Evolutionary conservation across 2,888 invertebrate genomes (phyloP).

Genomic region (Lacanobia wlatinum): DNA sequence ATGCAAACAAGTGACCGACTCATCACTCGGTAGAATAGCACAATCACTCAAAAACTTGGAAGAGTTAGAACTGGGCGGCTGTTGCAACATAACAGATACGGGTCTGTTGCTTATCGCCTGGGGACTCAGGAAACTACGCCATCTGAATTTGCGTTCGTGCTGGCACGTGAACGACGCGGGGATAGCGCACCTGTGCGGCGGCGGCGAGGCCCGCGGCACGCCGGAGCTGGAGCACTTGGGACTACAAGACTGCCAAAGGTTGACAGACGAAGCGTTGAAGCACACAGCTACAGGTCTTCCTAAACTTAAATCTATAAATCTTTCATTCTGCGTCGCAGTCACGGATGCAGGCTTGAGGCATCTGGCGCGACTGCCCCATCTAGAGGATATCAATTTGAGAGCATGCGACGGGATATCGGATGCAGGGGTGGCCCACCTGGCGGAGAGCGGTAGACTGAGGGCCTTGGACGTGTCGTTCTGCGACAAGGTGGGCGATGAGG

Average conservation of each 20-base stretch:
- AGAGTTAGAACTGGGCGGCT: conserved; percentile 97
- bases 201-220: conserved; percentile 94
- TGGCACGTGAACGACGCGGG: conserved; percentile 98
- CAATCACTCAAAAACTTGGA: conserved; percentile 96
- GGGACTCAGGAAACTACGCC: conserved; percentile 96
- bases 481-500: conserved; percentile 98
- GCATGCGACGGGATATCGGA: conserved; percentile 98
- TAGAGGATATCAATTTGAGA: conserved; percentile 96
- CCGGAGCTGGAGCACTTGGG: conserved; percentile 95
- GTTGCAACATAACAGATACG: conserved; percentile 97
- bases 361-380: conserved; percentile 95
- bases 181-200: conserved; percentile 95
- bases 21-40: conserved; percentile 95
- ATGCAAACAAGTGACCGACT: conserved; percentile 99
- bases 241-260: conserved; percentile 98
- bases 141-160: conserved; percentile 97
- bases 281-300: conserved; percentile 96
- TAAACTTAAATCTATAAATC: conserved; percentile 95
- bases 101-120: conserved; percentile 96
- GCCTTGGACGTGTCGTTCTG: conserved; percentile 98
- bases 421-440: conserved; percentile 97
- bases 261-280: conserved; percentile 97
- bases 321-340: conserved; percentile 98
- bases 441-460: conserved; percentile 96
- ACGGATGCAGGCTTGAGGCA: conserved; percentile 98